Base-by-base conservation (phyloP, 2,797 vertebrate species). In the Neopelma chrysocephalum region DNA sequence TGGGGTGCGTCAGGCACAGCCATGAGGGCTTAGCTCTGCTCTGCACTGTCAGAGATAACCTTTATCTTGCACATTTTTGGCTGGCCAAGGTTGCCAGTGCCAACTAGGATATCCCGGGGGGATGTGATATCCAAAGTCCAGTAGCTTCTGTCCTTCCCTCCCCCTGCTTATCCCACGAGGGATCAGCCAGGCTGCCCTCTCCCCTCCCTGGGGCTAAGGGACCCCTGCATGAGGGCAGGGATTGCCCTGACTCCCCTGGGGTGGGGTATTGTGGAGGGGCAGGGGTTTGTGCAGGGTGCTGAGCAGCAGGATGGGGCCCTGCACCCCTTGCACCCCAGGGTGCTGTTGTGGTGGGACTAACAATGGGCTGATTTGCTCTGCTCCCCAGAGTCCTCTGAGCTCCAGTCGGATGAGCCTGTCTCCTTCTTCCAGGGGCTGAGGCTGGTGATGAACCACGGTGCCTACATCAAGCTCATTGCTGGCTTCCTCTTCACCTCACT, bases 401-500 rank as follows among this genome's bases (percentile, higher is more conserved):
- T 98, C 12, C 98, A 97, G 89, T 86, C 96, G 2, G 93, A 98
- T 7, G 91, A 98, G 88, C 98, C 98, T 2, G 97, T 98, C 76
- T 97, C 98, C 65, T 99, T 99, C 97, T 94, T 98, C 82, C 98
- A 96, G 86, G 98, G 99, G 87, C 94, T 99, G 82, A 98, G 98
- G 87, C 93, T 99, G 94, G 98, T 99, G 83, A 98, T 99, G 98
- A 98, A 98, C 78, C 98, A 99, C 0, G 95, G 98, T 22, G 98
- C 99, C 0, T 99, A 99, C 32, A 79, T 99, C 95, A 99, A 98
- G 84, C 98, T 99, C 87, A 98, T 99, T 12, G 96, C 98, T 0
- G 99, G 98, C 89, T 99, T 99, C 97, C 99, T 99, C 94, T 99
- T 99, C 94, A 99, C 99, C 58, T 99, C 99, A 0, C 97, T 99